phyloP scores from a whole-genome alignment of 2,797 vertebrate species.

The Crypturellus tataupa region DNA sequence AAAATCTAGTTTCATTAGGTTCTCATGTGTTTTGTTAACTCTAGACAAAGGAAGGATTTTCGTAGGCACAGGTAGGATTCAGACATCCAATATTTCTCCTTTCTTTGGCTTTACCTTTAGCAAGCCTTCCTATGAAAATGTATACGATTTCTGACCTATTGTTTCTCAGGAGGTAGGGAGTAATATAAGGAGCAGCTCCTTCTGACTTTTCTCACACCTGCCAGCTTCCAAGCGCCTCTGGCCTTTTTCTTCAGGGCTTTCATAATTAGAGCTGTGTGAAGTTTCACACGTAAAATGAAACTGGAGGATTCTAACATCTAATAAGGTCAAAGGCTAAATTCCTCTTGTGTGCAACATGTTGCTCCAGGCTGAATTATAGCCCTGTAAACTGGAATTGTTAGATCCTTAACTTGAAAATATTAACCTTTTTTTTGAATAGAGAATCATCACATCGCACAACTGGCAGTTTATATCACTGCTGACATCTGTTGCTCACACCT shows the following conservation, averaged over 20 bases:
- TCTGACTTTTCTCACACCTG: conserved; percentile 51
- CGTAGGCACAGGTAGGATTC: conserved; percentile 25
- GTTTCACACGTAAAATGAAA: conserved; percentile 62
- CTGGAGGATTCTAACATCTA: conserved; percentile 56
- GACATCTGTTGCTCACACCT: background rate
- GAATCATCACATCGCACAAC: background rate
- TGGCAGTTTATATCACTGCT: background rate
- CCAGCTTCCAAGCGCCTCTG: conserved; percentile 24
- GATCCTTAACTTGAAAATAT: conserved; percentile 45
- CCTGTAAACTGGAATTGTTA: conserved; percentile 6
- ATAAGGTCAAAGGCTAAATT: conserved; percentile 75
- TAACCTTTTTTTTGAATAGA: background rate
- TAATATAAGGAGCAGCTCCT: conserved; percentile 40
- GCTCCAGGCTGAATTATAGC: conserved; percentile 36
- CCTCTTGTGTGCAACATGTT: conserved; percentile 41
- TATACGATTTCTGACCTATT: conserved; percentile 35
- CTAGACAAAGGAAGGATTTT: conserved; percentile 38
- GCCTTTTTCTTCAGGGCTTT: conserved; percentile 57
- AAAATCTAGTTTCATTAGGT: conserved; percentile 40
- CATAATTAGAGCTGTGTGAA: conserved; percentile 65
- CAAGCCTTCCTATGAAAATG: conserved; percentile 16
- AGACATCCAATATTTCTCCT: conserved; percentile 30
- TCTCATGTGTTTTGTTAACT: conserved; percentile 21
- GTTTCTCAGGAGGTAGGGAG: background rate
- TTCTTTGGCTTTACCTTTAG: conserved; percentile 31